Conservation (phyloP, 2,797 vertebrate species). For the Sebastes kiyomatsui region DNA sequence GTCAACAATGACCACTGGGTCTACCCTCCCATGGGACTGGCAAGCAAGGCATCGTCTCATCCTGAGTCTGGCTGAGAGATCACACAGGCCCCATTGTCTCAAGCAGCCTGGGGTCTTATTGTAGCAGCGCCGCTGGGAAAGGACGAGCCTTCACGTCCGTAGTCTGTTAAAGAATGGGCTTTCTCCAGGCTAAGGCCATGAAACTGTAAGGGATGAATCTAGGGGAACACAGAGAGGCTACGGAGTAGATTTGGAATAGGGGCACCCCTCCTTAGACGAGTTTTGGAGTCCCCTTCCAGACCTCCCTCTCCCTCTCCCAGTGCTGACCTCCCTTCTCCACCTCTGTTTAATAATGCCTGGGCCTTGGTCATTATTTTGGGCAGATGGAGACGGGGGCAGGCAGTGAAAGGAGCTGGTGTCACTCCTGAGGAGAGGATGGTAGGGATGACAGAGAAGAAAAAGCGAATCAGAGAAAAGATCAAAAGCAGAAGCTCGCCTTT, state of each 20-base stretch:
- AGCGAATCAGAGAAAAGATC: constrained; percentile 89
- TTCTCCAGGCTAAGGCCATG: constrained; percentile 89
- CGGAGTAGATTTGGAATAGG: constrained; percentile 84
- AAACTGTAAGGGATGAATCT: constrained; percentile 84
- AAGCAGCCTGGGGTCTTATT: constrained; percentile 72
- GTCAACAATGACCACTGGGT: constrained; percentile 77
- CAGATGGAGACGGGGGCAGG: constrained; percentile 90
- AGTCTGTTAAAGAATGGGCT: constrained; percentile 70
- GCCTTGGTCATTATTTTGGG: constrained; percentile 97
- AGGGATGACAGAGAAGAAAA: constrained; percentile 82
- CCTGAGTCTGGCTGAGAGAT: constrained; percentile 73
- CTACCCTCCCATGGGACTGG: constrained; percentile 72
- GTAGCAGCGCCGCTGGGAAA: constrained; percentile 75
- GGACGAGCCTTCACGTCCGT: constrained; percentile 74
- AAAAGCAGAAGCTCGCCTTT: constrained; percentile 97
- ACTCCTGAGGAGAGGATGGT: constrained; percentile 80
- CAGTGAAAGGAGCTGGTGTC: constrained; percentile 77
- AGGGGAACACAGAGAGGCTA: constrained; percentile 89
- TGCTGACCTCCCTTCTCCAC: constrained; percentile 93
- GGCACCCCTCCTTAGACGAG: constrained; percentile 82
- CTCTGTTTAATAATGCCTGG: constrained; percentile 89
- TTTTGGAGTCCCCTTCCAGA: constrained; percentile 82
- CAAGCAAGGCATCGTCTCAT: constrained; percentile 77
- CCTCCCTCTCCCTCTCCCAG: constrained; percentile 83
- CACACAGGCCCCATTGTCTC: constrained; percentile 79